Percentiles rank a stretch among this genome's conserved stretches.
phyloP scores from a whole-genome alignment of 1,140 invertebrate species.

The Orius insidiosus region DNA sequence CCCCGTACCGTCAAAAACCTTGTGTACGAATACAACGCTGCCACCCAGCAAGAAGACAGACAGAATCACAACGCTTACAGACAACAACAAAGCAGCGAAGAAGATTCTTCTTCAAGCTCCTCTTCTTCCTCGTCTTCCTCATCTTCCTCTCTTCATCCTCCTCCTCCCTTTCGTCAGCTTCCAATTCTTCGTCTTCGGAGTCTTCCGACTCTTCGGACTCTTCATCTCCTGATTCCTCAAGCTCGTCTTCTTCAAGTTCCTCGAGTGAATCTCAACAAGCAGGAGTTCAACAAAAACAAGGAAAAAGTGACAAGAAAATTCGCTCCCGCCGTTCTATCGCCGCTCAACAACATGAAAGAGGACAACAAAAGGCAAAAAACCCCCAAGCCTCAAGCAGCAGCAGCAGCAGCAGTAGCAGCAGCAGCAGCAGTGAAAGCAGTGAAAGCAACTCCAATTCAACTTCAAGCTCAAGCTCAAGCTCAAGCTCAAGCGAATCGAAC shows the following conservation, averaged over 20 bases:
- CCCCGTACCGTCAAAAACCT: slow-evolving; percentile 13
- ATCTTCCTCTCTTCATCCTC: slow-evolving; percentile 13
- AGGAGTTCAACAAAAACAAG: neutral
- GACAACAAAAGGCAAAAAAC: neutral
- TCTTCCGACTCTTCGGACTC: slow-evolving; percentile 3
- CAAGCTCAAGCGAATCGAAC: slow-evolving; percentile 18
- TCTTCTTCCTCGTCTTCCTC: slow-evolving; percentile 4
- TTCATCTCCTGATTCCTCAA: slow-evolving; percentile 6
- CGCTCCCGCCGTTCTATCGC: neutral
- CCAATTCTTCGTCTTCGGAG: no score
- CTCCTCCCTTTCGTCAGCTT: slow-evolving; percentile 13
- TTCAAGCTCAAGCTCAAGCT: slow-evolving; percentile 9
- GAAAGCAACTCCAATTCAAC: neutral
- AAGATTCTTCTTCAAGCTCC: slow-evolving; percentile 15
- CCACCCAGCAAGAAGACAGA: slow-evolving; percentile 2
- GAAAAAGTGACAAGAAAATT: neutral
- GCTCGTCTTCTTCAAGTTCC: slow-evolving; percentile 12
- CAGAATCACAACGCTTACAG: slow-evolving; percentile 3
- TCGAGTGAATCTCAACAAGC: neutral
- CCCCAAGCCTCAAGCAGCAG: neutral
- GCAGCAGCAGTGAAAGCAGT: slow-evolving; percentile 3
- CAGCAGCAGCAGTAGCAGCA: slow-evolving; percentile 7
- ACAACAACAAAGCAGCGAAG: neutral
- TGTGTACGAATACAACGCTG: slow-evolving; percentile 19
- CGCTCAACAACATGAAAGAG: neutral